phyloP scores from a whole-genome alignment of 1,140 invertebrate genomes.

The Aphaenogaster ashmeadi region DNA sequence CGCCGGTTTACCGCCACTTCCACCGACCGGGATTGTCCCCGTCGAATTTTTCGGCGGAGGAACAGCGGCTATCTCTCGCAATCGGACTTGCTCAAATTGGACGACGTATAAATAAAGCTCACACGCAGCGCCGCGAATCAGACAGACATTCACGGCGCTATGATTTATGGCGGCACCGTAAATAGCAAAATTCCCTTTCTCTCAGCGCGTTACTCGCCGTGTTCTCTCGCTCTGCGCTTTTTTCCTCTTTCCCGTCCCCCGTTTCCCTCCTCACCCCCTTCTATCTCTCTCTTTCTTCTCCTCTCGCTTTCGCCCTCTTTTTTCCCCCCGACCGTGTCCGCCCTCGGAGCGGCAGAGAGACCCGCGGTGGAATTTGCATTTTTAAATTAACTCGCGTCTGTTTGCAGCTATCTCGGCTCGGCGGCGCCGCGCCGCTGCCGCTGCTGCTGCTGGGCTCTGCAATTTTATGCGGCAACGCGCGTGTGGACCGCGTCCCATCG shows the following conservation, averaged over 20 bases:
- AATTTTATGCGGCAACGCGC: constrained; percentile 86
- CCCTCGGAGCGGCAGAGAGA: constrained; percentile 44
- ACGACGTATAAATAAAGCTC: constrained; percentile 60
- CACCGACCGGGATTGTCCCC: neutral
- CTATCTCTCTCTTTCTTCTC: constrained; percentile 33
- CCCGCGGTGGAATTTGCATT: constrained; percentile 86
- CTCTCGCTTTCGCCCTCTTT: constrained; percentile 23
- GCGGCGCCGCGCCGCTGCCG: constrained; percentile 60
- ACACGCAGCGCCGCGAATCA: constrained; percentile 64
- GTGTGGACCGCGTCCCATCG: constrained; percentile 57
- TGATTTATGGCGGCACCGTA: constrained; percentile 78
- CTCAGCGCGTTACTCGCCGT: constrained; percentile 54
- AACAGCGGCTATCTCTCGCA: constrained; percentile 22
- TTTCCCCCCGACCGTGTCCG: constrained; percentile 38
- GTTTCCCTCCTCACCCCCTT: neutral
- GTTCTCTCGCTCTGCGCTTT: constrained; percentile 64
- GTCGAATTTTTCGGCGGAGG: constrained; percentile 41
- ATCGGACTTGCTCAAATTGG: constrained; percentile 53
- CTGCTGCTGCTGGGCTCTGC: constrained; percentile 81
- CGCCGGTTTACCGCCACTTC: neutral
- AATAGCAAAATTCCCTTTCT: constrained; percentile 70
- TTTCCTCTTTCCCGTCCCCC: constrained; percentile 43
- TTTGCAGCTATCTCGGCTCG: constrained; percentile 86
- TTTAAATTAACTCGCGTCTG: constrained; percentile 87
- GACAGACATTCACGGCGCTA: constrained; percentile 70